Percentiles rank a stretch among this genome's conserved stretches.
These are phyloP conservation scores for Neodiprion lecontei DNA, from an alignment of 1,140 invertebrate species.

Conservation along the genomic window DNA sequence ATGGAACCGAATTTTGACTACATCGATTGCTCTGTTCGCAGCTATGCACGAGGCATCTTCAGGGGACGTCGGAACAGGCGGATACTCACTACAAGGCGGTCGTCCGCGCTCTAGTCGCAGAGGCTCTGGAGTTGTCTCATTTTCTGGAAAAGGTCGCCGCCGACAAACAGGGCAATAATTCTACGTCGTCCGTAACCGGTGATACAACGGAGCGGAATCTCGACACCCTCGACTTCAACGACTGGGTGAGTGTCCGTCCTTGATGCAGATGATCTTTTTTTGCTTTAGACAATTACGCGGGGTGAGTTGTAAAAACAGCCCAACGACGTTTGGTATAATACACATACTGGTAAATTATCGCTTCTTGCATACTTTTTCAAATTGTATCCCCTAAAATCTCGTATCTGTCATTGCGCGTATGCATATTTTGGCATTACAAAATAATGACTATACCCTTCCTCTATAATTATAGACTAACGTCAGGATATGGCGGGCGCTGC, in stretches of 20 bases:
- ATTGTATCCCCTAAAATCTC: no score
- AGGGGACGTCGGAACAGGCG: conserved; percentile 64
- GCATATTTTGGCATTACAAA: background rate
- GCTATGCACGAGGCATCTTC: conserved; percentile 74
- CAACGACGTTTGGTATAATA: no score
- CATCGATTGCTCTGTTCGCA: conserved; percentile 45
- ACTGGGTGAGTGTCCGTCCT: conserved; percentile 75
- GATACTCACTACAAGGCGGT: conserved; percentile 90
- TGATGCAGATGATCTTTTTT: conserved; percentile 29
- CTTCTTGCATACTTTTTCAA: no score
- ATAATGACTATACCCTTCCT: conserved; percentile 12
- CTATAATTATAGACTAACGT: conserved; percentile 68
- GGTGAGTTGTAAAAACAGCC: no score
- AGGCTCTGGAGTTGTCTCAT: conserved; percentile 86
- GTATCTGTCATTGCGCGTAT: no score
- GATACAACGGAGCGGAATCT: conserved; percentile 69
- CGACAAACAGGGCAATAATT: conserved; percentile 49
- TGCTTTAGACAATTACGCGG: no score
- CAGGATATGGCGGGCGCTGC: conserved; percentile 76
- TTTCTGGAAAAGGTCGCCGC: conserved; percentile 84
- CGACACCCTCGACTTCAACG: conserved; percentile 80
- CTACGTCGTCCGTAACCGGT: conserved; percentile 25
- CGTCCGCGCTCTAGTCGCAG: conserved; percentile 87
- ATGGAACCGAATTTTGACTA: background rate
- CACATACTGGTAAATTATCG: no score